phyloP scores from a whole-genome alignment of 2,797 vertebrate genomes.

The Hirundo rustica region DNA sequence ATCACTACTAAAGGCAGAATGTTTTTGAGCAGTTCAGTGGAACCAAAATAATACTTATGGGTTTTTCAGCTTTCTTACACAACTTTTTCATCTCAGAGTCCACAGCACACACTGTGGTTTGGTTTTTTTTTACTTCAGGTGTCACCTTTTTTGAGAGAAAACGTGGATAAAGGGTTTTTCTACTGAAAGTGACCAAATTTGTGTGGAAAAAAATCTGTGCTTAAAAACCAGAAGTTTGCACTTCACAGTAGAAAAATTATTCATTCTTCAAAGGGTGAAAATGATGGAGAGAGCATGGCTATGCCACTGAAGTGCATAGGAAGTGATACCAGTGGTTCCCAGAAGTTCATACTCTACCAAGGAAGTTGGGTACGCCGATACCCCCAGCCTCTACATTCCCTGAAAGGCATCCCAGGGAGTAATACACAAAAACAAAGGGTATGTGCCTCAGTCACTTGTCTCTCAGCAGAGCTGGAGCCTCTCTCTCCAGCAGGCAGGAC shows the following conservation, averaged over 20 bases:
- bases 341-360: background rate
- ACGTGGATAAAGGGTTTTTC: background rate
- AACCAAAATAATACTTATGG: background rate
- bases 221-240: background rate
- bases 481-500: background rate
- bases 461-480: background rate
- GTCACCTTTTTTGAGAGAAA: background rate
- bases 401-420: rapidly evolving
- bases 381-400: rapidly evolving
- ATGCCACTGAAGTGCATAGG: background rate
- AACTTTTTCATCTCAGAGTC: background rate
- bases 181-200: background rate
- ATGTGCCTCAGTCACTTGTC: background rate
- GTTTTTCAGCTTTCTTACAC: background rate
- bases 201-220: background rate
- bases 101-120: background rate
- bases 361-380: background rate
- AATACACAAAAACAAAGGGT: background rate
- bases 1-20: background rate
- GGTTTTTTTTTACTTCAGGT: background rate
- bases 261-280: background rate
- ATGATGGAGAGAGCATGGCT: background rate
- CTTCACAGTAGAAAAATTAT: background rate
- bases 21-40: background rate
- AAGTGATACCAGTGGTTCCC: background rate